Base-by-base conservation (phyloP, 2,888 invertebrate genomes). In the Sericinus montela region DNA sequence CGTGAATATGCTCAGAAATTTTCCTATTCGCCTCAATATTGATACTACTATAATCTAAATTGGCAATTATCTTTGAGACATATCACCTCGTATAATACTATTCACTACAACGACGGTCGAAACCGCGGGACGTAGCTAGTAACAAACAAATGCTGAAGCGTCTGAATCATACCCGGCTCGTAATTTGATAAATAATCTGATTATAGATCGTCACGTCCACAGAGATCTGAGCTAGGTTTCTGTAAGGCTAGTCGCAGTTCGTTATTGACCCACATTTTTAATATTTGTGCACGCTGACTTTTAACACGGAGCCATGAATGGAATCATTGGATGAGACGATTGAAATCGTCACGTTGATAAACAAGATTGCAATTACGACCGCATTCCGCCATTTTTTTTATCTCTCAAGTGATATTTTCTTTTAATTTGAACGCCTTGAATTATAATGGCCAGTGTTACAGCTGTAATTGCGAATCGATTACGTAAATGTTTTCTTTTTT, bases 241-340 rank as follows among this genome's bases (percentile, higher is more conserved):
- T 35, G 19, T 37, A 13, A 4, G 28, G 15, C 39, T 40, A 15
- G 23, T 16, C 16, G 6, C 16, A 23, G 35, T 29, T 39, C n/a
- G 35, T 44, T 15, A 36, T 44, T 44, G 36, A 44, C 44, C 44
- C 28, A 37, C 16, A 36, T 44, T 6, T 41, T 30, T 30, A 11
- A 8, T 11, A 38, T 38, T 32, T 11, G 32, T 32, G 40, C 29
- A n/a, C 35, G 15, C 14, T 15, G 35, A 35, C 35, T 32, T 32
- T 32, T 11, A 11, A 32, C 35, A 3, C 28, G 15, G 28, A 14
- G 25, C 28, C 14, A 28, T 40, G 39, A 40, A 29, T 28, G 25
- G 25, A 38, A 1, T 38, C 37, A 19, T 25, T 38, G 23, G 23
- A 38, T 38, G 23, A 23, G 23, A 37, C 19, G 16, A 23, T 23